Evolutionary conservation across 2,888 invertebrate species (phyloP).

Genomic region (Melinaea marsaeus): DNA sequence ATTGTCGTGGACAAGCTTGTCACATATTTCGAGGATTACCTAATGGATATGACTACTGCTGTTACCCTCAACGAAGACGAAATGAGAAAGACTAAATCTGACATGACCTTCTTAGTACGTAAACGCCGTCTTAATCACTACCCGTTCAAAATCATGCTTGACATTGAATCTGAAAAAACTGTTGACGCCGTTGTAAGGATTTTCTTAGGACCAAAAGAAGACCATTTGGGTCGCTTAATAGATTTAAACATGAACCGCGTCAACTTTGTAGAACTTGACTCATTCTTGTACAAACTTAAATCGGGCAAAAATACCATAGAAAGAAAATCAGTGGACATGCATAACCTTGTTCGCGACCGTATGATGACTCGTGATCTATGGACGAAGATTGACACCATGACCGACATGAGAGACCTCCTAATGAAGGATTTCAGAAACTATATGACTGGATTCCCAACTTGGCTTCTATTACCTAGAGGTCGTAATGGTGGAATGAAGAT

Average conservation of each 20-base stretch:
- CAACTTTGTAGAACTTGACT: conserved; percentile 81
- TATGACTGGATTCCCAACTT: conserved; percentile 83
- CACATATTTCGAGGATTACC: conserved; percentile 83
- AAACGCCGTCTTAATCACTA: conserved; percentile 81
- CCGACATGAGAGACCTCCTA: conserved; percentile 52
- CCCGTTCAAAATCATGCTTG: conserved; percentile 77
- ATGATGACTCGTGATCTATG: conserved; percentile 80
- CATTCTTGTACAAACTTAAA: conserved; percentile 78
- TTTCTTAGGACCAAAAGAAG: conserved; percentile 83
- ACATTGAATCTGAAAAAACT: conserved; percentile 77
- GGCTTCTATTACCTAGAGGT: conserved; percentile 85
- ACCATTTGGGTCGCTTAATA: conserved; percentile 73
- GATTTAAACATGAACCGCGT: conserved; percentile 78
- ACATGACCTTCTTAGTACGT: conserved; percentile 73
- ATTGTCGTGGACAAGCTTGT: conserved; percentile 80
- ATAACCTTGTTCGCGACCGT: conserved; percentile 81
- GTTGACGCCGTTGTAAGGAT: conserved; percentile 80
- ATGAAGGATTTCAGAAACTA: conserved; percentile 60
- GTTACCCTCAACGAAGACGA: conserved; percentile 69
- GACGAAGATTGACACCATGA: conserved; percentile 78
- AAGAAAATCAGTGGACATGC: conserved; percentile 80
- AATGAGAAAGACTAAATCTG: conserved; percentile 63
- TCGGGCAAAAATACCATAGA: conserved; percentile 81
- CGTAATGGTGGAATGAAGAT: conserved; percentile 80
- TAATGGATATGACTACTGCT: conserved; percentile 81